Percentiles rank a stretch among this genome's conserved stretches.
phyloP scores from a whole-genome alignment of 2,888 invertebrate genomes.

The Herminia tarsipennalis region DNA sequence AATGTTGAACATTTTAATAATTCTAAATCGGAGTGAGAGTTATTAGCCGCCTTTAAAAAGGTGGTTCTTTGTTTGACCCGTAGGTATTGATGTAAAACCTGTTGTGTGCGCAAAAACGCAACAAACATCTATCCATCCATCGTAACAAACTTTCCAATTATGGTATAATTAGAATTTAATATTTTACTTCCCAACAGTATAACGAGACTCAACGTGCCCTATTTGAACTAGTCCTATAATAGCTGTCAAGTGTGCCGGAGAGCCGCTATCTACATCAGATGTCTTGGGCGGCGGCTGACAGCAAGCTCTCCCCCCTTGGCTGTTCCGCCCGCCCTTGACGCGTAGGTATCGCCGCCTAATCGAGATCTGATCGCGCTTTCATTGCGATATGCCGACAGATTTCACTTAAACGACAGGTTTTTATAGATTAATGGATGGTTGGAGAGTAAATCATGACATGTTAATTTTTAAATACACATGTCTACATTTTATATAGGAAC shows the following conservation, averaged over 20 bases:
- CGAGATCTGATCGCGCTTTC: constrained; percentile 27
- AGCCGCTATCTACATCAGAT: constrained; percentile 21
- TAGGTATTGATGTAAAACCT: no score
- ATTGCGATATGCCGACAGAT: constrained; percentile 21
- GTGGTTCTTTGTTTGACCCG: no score
- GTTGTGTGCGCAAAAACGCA: no score
- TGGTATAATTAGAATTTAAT: no score
- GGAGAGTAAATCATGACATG: no score
- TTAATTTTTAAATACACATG: not conserved
- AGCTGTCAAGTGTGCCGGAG: constrained; percentile 6
- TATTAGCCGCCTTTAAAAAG: no score
- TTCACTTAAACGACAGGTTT: not conserved
- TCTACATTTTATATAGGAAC: no score
- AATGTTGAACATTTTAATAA: no score
- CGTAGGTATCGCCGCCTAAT: constrained; percentile 17
- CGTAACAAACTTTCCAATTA: no score
- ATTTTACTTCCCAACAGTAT: no score
- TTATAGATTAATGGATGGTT: not conserved
- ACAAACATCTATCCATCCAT: no score
- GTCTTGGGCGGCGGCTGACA: constrained; percentile 16
- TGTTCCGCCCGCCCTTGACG: constrained; percentile 4
- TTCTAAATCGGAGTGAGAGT: no score
- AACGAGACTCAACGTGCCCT: not conserved
- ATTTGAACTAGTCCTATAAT: constrained; percentile 8
- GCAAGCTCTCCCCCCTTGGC: not conserved